phyloP scores from a whole-genome alignment of 2,888 invertebrate species.

The Lasius fuliginosus region DNA sequence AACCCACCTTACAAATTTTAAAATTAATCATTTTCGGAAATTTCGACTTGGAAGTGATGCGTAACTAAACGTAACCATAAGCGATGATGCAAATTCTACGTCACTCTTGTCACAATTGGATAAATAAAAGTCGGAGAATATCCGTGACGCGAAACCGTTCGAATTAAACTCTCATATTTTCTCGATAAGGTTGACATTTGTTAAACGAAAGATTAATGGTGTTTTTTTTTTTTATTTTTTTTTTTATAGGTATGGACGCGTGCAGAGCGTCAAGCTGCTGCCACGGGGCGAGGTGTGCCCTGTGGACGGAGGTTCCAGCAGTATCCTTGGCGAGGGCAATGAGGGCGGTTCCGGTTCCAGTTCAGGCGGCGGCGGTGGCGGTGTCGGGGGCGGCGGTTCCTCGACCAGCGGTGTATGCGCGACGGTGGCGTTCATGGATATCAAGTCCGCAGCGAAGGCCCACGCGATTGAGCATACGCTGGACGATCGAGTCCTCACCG shows the following conservation, averaged over 20 bases:
- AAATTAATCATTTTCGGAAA: background rate
- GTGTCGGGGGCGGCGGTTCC: slow-evolving; percentile 85
- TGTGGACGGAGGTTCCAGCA: slow-evolving; percentile 86
- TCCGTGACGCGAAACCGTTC: background rate
- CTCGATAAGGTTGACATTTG: slow-evolving; percentile 1
- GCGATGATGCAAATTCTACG: background rate
- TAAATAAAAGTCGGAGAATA: background rate
- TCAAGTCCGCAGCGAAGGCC: slow-evolving; percentile 97
- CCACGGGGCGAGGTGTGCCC: slow-evolving; percentile 88
- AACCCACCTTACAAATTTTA: background rate
- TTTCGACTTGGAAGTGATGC: background rate
- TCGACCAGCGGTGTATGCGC: slow-evolving; percentile 91
- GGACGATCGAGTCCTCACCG: slow-evolving; percentile 95
- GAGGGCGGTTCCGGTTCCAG: slow-evolving; percentile 83
- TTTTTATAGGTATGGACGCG: slow-evolving; percentile 95
- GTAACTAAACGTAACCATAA: background rate
- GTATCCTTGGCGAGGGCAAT: slow-evolving; percentile 87
- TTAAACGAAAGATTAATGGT: slow-evolving; percentile 34
- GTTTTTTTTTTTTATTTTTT: slow-evolving; percentile 80
- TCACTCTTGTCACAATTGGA: background rate
- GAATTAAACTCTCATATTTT: background rate
- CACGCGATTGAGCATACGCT: slow-evolving; percentile 96
- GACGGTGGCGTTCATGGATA: slow-evolving; percentile 98
- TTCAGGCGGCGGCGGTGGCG: slow-evolving; percentile 81
- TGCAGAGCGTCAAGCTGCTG: slow-evolving; percentile 98